A percentile compares a stretch with the other conserved stretches of the same genome.
These are phyloP conservation scores for Takifugu rubripes DNA, from an alignment of 2,797 vertebrate species.

Conservation along the genomic window DNA sequence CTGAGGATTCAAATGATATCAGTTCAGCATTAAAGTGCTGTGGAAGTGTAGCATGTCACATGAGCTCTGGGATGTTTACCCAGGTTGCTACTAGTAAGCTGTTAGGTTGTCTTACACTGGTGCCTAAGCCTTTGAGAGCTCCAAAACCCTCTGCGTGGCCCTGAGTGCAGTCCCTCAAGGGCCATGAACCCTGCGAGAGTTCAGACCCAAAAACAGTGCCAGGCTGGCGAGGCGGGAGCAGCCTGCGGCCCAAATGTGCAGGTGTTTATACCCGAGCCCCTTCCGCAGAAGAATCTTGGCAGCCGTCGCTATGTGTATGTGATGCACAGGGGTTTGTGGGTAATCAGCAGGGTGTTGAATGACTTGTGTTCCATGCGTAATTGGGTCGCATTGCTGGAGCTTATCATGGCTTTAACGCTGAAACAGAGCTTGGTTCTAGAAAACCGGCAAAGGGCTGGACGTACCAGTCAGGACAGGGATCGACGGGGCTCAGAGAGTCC, in stretches of 20 bases:
- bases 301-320: slow-evolving; percentile 33
- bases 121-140: slow-evolving; percentile 43
- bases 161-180: slow-evolving; percentile 26
- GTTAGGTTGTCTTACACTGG: slow-evolving; percentile 35
- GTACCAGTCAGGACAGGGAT: slow-evolving; percentile 33
- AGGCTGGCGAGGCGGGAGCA: slow-evolving; percentile 4
- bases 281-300: slow-evolving; percentile 48
- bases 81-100: slow-evolving; percentile 19
- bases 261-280: slow-evolving; percentile 54
- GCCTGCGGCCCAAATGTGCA: slow-evolving; percentile 38
- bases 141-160: slow-evolving; percentile 20
- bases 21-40: slow-evolving; percentile 18
- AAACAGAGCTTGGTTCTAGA: slow-evolving; percentile 66
- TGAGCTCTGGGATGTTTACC: slow-evolving; percentile 5
- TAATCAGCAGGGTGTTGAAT: slow-evolving; percentile 67
- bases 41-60: not conserved
- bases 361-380: slow-evolving; percentile 71
- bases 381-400: slow-evolving; percentile 72
- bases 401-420: slow-evolving; percentile 69
- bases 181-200: slow-evolving; percentile 31
- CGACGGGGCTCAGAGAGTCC: slow-evolving; percentile 40
- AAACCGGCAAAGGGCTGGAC: slow-evolving; percentile 45
- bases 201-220: slow-evolving; percentile 7
- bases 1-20: slow-evolving; percentile 63
- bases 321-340: slow-evolving; percentile 41